A percentile compares a stretch with the other conserved stretches of the same genome.
phyloP scores from a whole-genome alignment of 1,140 invertebrate genomes.

The Saccostrea cuccullata region DNA sequence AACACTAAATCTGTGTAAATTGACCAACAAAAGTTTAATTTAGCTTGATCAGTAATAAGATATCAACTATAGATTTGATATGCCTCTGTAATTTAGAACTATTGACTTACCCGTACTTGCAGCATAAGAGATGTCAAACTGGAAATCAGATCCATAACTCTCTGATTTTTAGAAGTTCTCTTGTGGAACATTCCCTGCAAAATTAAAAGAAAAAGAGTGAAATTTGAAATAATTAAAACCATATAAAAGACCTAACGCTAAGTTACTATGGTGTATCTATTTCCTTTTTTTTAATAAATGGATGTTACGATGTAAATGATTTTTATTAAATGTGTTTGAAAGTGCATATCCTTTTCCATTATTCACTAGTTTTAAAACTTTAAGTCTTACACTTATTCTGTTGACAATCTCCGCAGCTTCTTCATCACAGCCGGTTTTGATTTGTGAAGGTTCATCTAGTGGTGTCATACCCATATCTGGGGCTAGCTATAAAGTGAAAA shows the following conservation, averaged over 20 bases:
- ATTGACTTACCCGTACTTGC: constrained; percentile 87
- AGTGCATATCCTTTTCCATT: too few species aligned
- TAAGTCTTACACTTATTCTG: constrained; percentile 83
- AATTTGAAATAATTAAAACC: too few species aligned
- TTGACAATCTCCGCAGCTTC: constrained; percentile 90
- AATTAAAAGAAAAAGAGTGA: background rate
- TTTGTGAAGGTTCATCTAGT: constrained; percentile 91
- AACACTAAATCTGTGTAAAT: too few species aligned
- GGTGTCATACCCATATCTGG: constrained; percentile 92
- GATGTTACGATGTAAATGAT: background rate
- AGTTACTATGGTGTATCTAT: too few species aligned
- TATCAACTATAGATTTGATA: too few species aligned
- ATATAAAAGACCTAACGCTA: too few species aligned
- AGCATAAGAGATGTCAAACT: constrained; percentile 94
- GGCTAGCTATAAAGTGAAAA: constrained; percentile 82
- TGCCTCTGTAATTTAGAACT: background rate
- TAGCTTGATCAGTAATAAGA: background rate
- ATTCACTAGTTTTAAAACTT: too few species aligned
- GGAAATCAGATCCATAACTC: constrained; percentile 86
- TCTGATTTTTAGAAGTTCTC: constrained; percentile 74
- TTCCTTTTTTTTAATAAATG: too few species aligned
- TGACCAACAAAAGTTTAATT: too few species aligned
- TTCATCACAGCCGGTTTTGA: constrained; percentile 91
- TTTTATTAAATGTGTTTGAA: background rate
- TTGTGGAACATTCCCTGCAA: constrained; percentile 72